Evolutionary conservation across 2,113 vertebrate species (phyloP).

Genomic region (Motacilla alba): DNA sequence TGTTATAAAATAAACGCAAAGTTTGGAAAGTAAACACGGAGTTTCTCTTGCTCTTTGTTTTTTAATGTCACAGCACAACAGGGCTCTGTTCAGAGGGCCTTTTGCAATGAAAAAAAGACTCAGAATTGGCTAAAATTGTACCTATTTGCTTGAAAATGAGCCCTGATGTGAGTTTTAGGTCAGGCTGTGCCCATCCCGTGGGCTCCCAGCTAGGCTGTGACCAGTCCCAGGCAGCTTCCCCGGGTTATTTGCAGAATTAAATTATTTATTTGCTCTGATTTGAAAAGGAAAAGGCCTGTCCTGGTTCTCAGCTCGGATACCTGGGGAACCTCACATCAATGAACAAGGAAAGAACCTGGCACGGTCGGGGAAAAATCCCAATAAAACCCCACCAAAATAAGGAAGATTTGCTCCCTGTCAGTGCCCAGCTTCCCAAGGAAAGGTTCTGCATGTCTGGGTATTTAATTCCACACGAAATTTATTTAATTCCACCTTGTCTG

Average conservation of each 20-base stretch:
- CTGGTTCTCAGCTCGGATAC: background rate
- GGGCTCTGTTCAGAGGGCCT: background rate
- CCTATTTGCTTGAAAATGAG: background rate
- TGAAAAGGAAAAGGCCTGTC: background rate
- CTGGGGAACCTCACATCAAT: background rate
- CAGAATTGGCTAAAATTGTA: background rate
- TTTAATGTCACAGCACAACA: conserved; percentile 27
- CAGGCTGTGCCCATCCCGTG: background rate
- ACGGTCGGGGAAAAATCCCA: background rate
- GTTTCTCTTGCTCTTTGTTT: conserved; percentile 4
- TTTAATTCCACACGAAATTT: background rate
- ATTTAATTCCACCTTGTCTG: background rate
- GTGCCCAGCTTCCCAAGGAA: background rate
- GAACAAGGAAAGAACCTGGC: background rate
- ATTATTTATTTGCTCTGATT: background rate
- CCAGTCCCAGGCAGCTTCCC: background rate
- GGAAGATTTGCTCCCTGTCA: background rate
- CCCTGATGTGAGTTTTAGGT: background rate
- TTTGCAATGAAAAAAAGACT: background rate
- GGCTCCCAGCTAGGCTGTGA: background rate
- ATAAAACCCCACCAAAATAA: background rate
- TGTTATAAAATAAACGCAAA: conserved; percentile 36
- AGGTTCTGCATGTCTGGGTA: background rate
- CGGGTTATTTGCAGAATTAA: background rate
- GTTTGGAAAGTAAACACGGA: background rate